Evolutionary conservation across 2,797 vertebrate genomes (phyloP), one percentile per base, ranked within the genome.

Genomic region (Babyrousa celebensis): DNA sequence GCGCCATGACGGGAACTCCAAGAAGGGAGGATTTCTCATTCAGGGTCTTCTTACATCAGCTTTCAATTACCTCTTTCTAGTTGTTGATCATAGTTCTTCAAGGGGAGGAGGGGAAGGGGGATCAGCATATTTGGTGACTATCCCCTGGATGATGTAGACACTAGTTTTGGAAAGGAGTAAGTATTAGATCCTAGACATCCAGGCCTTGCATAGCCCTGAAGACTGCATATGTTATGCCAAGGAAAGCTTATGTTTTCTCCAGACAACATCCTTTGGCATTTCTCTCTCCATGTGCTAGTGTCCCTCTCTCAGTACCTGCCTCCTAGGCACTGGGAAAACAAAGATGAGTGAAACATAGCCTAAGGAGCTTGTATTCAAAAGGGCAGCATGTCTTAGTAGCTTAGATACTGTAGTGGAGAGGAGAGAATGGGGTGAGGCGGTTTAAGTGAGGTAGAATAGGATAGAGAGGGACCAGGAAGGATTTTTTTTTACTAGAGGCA

Each of bases 81-180:
- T 94, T 92, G 16, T 6, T 82, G 85, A 89, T 85, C 12, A 23
- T 25, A 21, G 43, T 60, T 93, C 78, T 94, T 16, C 2, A 0
- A 40, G 48, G 80, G 48, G 52, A 70, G 56, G 18, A 20, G 5
- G 56, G 16, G 6, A 32, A n/a, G 43, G 10, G 36, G 29, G 58
- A 12, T 75, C 86, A 89, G 85, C 18, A 93, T 15, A 79, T 83
- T n/a, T 92, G 23, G 23, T 75, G 32, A 52, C 83, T 65, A 29
- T 90, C 12, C 32, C 9, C 36, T 65, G 54, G 43, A 85, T 84
- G 71, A 83, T 86, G 27, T 54, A 85, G 94, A 82, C 48, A 14
- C 23, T 87, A 62, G 94, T 80, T 94, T 90, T 77, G 29, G 75
- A 70, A 96, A 63, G 62, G 54, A 63, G 70, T 43, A 91, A 84